These are phyloP conservation scores for Cathartes aura DNA, from an alignment of 2,113 vertebrate genomes.

Conservation along the genomic window DNA sequence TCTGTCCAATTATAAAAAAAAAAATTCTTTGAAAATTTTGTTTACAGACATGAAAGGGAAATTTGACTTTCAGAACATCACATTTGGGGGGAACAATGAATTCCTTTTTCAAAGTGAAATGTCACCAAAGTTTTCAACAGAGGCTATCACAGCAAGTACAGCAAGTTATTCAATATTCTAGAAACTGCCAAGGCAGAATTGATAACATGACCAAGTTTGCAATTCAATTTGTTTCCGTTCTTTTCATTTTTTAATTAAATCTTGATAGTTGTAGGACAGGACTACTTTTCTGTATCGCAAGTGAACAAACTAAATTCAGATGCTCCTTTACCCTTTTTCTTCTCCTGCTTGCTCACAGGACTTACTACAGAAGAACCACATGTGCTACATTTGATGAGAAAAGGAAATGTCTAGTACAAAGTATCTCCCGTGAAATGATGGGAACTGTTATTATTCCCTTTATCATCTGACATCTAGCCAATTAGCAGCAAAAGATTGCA, in stretches of 20 bases:
- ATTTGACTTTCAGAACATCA: constrained; percentile 7
- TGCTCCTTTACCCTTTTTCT: background rate
- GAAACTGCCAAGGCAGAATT: background rate
- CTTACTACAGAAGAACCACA: background rate
- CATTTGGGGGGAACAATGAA: constrained; percentile 9
- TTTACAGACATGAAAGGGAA: constrained; percentile 33
- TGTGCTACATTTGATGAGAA: constrained; percentile 24
- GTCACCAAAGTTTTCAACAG: constrained; percentile 31
- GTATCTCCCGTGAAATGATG: background rate
- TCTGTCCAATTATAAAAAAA: background rate
- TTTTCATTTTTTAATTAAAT: constrained; percentile 40
- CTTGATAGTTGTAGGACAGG: background rate
- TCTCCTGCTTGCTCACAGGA: background rate
- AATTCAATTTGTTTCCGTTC: background rate
- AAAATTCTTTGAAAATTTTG: constrained; percentile 10
- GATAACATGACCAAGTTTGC: background rate
- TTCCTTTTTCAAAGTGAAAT: constrained; percentile 40
- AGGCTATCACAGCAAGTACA: constrained; percentile 11
- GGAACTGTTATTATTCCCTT: background rate
- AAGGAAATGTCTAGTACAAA: constrained; percentile 9
- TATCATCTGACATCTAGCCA: constrained; percentile 1
- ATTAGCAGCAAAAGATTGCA: constrained; percentile 50
- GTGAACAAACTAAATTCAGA: background rate
- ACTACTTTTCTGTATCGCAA: background rate
- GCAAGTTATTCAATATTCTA: constrained; percentile 41